Conservation (phyloP, 2,113 vertebrate genomes). For the Lipophrys pholis region DNA sequence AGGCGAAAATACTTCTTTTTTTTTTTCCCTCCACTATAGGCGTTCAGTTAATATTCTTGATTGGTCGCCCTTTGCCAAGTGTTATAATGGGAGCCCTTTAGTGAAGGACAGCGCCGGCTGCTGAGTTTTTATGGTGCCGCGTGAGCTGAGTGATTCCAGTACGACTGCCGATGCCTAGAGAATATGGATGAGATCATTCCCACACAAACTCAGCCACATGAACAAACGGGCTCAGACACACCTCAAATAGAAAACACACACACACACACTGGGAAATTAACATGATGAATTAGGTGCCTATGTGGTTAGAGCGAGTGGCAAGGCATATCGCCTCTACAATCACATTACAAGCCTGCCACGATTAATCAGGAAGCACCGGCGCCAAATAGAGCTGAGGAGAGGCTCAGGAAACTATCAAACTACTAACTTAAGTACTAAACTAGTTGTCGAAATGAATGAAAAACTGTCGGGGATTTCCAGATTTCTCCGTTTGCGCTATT, state of each 20-base stretch:
- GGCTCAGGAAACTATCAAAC: not conserved
- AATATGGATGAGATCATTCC: constrained; percentile 76
- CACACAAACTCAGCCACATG: constrained; percentile 19
- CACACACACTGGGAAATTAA: constrained; percentile 26
- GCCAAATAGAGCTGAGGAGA: constrained; percentile 2
- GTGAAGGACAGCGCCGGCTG: constrained; percentile 61
- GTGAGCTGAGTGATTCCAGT: constrained; percentile 58
- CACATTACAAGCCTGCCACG: constrained; percentile 43
- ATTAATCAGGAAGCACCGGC: constrained; percentile 36
- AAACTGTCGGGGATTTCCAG: not conserved
- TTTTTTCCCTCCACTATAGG: not conserved
- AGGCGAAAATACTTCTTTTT: not conserved
- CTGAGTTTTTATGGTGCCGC: constrained; percentile 56
- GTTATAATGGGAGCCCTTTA: constrained; percentile 61
- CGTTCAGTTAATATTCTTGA: constrained; percentile 57
- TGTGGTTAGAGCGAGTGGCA: constrained; percentile 22
- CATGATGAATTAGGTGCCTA: constrained; percentile 36
- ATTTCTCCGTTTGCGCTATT: not conserved
- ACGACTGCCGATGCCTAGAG: constrained; percentile 37
- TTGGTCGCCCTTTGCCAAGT: constrained; percentile 46
- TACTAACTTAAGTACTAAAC: not conserved
- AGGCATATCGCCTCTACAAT: constrained; percentile 32
- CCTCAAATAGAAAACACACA: not conserved
- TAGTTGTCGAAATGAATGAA: no score
- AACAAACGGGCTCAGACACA: constrained; percentile 1